phyloP scores from a whole-genome alignment of 2,797 vertebrate species.

The Cephalopachus bancanus region DNA sequence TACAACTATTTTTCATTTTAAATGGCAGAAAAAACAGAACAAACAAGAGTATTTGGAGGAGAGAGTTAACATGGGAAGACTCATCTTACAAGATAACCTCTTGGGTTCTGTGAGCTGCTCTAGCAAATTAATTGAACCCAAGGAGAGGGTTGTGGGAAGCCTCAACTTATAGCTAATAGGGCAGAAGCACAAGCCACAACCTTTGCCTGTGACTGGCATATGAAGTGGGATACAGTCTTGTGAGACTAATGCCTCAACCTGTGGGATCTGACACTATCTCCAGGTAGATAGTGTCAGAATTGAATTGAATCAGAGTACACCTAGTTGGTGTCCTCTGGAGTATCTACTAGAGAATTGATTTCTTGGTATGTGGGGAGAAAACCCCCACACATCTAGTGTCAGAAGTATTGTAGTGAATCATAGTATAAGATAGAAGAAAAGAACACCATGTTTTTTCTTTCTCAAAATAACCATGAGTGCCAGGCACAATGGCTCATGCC shows the following conservation, averaged over 20 bases:
- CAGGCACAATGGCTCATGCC: no score
- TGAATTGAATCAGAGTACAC: neutral
- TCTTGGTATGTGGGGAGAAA: neutral
- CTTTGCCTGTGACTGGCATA: neutral
- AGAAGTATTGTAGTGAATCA: neutral
- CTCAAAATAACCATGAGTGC: neutral
- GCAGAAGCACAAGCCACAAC: neutral
- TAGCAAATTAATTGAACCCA: neutral
- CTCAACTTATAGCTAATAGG: neutral
- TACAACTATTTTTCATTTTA: slow-evolving; percentile 21
- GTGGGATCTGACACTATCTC: neutral
- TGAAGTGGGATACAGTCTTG: neutral
- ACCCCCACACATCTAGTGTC: neutral
- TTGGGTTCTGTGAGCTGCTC: neutral
- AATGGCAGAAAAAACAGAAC: neutral
- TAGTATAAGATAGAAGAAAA: neutral
- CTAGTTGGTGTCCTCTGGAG: neutral
- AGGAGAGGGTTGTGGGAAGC: neutral
- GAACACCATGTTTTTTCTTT: neutral
- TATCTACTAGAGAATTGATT: neutral
- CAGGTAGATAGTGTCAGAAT: neutral
- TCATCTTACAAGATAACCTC: neutral
- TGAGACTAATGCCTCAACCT: neutral
- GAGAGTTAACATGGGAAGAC: neutral
- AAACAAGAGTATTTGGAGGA: neutral